Base-by-base conservation (phyloP, 2,888 invertebrate genomes). In the Amphipoea oculea region DNA sequence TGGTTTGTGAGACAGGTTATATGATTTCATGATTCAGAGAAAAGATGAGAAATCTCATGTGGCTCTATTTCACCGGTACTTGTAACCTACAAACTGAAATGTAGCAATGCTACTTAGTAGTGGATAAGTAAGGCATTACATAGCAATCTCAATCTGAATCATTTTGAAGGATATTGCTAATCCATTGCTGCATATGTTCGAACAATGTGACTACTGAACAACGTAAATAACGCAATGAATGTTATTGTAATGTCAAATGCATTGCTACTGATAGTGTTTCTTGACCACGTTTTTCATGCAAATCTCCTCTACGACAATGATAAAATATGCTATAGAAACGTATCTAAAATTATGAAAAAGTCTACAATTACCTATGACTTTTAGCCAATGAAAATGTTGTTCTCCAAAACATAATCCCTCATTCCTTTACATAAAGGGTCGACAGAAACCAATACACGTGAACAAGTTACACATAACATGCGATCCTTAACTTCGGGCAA, bases 381-480 rank as follows among this genome's bases (percentile, higher is more conserved):
- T 5, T 23, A 67, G 17, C 29, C 5, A n/a, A 12, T 36, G 2
- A 45, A 54, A 14, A 11, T 79, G 9, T 70, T 36, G 14, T 1
- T 36, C 45, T 4, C 0, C 17, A 36, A 29, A 66, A 12, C 20
- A 29, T 36, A 6, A 83, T 45, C 11, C 54, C 9, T 54, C 4
- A 20, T 40, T 40, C 0, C n/a, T 42, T 36, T 36, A 0, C 7
- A 36, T 17, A 17, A 57, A 67, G 17, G 12, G 73, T 67, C 40
- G 20, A 36, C 29, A 73, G 40, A 40, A 82, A 23, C 65, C 36
- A 79, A 69, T 12, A 40, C 51, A 36, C 45, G 45, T 67, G 40
- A 7, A 66, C 40, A 48, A 79, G 45, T 66, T 42, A 60, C 83
- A 57, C 42, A 7, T 45, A 74, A 69, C 86, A 77, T 77, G 71